Evolutionary conservation across 2,797 vertebrate species (phyloP), one percentile per base, ranked within the genome.

Genomic region (Phaenicophaeus curvirostris): DNA sequence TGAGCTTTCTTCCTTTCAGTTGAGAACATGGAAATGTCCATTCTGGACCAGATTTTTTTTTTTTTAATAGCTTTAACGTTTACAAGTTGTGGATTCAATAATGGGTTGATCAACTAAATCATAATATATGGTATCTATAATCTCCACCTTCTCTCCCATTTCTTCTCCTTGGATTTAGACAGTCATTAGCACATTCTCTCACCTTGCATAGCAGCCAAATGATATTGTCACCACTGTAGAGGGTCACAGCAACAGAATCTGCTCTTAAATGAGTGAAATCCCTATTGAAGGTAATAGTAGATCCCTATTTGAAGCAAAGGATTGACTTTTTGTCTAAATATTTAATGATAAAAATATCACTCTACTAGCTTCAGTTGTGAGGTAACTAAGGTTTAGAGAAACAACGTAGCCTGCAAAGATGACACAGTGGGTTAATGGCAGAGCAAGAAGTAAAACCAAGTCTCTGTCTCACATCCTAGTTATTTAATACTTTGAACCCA

Each of bases 401-500:
- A 80, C 28, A 85, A 11, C 14, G 7, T 18, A n/a, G 13, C 16
- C 66, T 93, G 44, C 71, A 30, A 53, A 48, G 55, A 25, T 67
- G 31, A 30, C 41, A 41, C 30, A 57, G 41, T 41, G 68, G 50
- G 74, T 95, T 90, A 94, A 92, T 61, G 27, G 24, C 27, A 67
- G 75, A 67, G 41, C 57, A 83, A 90, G 39, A 71, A 85, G 24
- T 66, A 69, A 93, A 88, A 55, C 39, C 21, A 63, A n/a, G 42
- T 33, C 30, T 87, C 31, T 90, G 84, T 87, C 57, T 92, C 71
- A 39, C 15, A 78, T 74, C 57, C 54, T 87, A 41, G 48, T 59
- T 89, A 42, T 77, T 63, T 90, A 74, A 50, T 93, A 44, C 69
- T 90, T 86, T 94, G 94, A 95, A 90, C 84, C 39, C 20, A 83